phyloP scores from a whole-genome alignment of 2,888 invertebrate species.

The Ommatoiulus sabulosus region DNA sequence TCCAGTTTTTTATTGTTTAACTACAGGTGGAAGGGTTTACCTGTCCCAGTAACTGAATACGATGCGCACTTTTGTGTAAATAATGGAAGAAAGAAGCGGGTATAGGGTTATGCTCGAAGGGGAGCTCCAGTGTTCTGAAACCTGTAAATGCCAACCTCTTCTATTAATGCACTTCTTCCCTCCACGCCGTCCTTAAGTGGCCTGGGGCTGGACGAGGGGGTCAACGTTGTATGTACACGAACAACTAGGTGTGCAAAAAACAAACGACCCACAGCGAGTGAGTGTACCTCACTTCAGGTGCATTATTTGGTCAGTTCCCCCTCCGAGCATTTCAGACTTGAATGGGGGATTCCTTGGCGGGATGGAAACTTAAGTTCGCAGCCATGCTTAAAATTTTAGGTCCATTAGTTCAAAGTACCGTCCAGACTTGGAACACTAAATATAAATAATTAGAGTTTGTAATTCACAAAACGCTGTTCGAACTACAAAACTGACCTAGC shows the following conservation, averaged over 20 bases:
- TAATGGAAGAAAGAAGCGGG: conserved; percentile 9
- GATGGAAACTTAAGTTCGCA: background rate
- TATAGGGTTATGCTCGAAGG: conserved; percentile 4
- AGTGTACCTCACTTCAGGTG: conserved; percentile 39
- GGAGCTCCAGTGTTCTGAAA: background rate
- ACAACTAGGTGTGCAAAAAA: conserved; percentile 31
- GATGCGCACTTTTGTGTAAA: background rate
- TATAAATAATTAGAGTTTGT: background rate
- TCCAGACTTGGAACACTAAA: background rate
- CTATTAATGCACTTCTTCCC: conserved; percentile 42
- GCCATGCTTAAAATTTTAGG: background rate
- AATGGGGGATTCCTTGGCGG: background rate
- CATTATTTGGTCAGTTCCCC: conserved; percentile 36
- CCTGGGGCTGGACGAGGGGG: conserved; percentile 27
- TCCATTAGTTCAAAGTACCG: background rate
- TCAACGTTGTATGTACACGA: conserved; percentile 31
- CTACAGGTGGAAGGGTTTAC: conserved; percentile 17
- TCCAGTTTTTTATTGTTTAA: background rate
- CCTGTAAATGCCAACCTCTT: conserved; percentile 23
- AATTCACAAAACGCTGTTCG: background rate
- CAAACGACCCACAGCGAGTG: conserved; percentile 40
- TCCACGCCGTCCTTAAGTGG: background rate
- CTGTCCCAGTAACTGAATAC: conserved; percentile 27
- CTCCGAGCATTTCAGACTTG: background rate
- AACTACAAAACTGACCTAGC: background rate